phyloP scores from a whole-genome alignment of 2,888 invertebrate species.

The Lasioglossum malachurum region DNA sequence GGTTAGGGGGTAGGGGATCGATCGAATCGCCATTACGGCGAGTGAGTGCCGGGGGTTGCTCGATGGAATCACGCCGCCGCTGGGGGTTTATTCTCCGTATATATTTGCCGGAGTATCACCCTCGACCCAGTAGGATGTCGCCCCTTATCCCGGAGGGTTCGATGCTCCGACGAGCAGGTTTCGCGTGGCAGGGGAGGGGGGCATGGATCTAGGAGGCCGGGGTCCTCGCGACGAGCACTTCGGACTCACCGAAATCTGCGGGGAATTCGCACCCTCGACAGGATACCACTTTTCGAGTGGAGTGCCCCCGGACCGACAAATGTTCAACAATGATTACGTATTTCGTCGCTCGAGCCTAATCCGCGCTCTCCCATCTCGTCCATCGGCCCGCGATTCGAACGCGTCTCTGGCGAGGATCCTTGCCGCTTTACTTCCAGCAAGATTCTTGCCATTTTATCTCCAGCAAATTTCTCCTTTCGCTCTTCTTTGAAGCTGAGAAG shows the following conservation, averaged over 20 bases:
- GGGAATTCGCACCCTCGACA: slow-evolving; percentile 76
- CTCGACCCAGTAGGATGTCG: slow-evolving; percentile 77
- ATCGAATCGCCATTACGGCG: slow-evolving; percentile 84
- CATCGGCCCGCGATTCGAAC: neutral
- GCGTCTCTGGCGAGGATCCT: neutral
- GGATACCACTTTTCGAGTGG: slow-evolving; percentile 69
- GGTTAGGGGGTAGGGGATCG: slow-evolving; percentile 74
- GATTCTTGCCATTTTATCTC: too few species aligned
- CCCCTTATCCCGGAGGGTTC: slow-evolving; percentile 73
- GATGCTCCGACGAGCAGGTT: slow-evolving; percentile 70
- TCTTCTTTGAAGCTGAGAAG: too few species aligned
- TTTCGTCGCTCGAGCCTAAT: slow-evolving; percentile 21
- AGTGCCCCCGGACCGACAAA: slow-evolving; percentile 67
- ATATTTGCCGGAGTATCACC: slow-evolving; percentile 83
- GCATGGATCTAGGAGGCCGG: slow-evolving; percentile 71
- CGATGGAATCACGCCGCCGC: slow-evolving; percentile 83
- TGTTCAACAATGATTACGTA: slow-evolving; percentile 70
- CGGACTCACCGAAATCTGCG: slow-evolving; percentile 76
- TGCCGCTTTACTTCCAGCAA: neutral
- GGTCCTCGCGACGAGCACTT: slow-evolving; percentile 64
- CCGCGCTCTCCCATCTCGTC: neutral
- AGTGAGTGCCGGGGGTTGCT: slow-evolving; percentile 79
- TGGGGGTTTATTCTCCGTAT: slow-evolving; percentile 82
- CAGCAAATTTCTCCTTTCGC: too few species aligned
- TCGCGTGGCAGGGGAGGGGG: slow-evolving; percentile 49